These are phyloP conservation scores for Cyclura pinguis DNA, from an alignment of 2,797 vertebrate species.

Conservation along the genomic window DNA sequence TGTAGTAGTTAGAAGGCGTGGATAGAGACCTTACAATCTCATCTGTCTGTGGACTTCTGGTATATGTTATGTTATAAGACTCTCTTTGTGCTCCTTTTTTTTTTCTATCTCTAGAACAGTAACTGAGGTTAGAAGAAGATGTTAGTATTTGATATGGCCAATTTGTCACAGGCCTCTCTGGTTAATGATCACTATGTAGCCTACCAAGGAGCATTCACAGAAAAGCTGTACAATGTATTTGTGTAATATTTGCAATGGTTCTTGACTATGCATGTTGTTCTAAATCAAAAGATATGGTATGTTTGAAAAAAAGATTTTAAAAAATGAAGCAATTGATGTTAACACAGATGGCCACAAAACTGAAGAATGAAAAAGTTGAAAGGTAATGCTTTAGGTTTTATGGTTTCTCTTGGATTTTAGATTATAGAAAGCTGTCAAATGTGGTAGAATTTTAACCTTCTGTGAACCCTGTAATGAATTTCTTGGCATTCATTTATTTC, in stretches of 20 bases:
- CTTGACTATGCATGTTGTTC: background rate
- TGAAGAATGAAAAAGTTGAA: background rate
- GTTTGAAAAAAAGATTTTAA: background rate
- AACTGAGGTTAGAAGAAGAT: background rate
- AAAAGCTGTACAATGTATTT: background rate
- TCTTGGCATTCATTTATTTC: conserved; percentile 17
- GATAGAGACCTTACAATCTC: background rate
- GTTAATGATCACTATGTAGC: background rate
- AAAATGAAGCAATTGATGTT: background rate
- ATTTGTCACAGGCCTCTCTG: no score
- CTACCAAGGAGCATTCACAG: background rate
- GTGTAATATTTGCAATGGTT: background rate
- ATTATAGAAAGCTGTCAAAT: conserved; percentile 19
- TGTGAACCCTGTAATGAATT: conserved; percentile 21
- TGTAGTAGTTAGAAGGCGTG: background rate
- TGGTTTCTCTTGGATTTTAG: background rate
- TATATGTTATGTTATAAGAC: background rate
- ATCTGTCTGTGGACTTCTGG: background rate
- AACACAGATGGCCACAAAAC: background rate
- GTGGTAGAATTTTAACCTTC: conserved; percentile 21
- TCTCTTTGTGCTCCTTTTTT: background rate
- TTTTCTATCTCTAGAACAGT: background rate
- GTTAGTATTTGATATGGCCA: no score
- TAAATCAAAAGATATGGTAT: background rate
- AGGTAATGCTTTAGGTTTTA: background rate